These are phyloP conservation scores for Psettodes erumei DNA, from an alignment of 2,113 vertebrate genomes.

Conservation along the genomic window DNA sequence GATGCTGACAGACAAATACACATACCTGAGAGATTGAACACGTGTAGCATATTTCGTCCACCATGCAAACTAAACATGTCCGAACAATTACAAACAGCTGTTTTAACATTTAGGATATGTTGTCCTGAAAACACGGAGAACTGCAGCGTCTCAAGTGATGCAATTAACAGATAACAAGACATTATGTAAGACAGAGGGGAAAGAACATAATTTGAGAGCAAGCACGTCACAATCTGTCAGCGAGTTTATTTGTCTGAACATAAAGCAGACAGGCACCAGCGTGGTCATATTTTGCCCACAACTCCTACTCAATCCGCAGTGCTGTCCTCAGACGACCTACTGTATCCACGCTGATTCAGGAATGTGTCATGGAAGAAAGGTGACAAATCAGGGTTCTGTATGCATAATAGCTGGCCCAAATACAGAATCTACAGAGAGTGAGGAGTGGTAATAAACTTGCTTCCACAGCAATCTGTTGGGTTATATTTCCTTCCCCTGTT, in stretches of 20 bases:
- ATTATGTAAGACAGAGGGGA: slow-evolving; percentile 42
- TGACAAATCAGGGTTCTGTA: slow-evolving; percentile 43
- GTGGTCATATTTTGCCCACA: slow-evolving; percentile 36
- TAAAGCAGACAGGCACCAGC: slow-evolving; percentile 46
- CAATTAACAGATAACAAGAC: slow-evolving; percentile 62
- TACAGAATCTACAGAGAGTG: slow-evolving; percentile 50
- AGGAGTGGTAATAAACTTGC: slow-evolving; percentile 70
- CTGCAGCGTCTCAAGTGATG: slow-evolving; percentile 50
- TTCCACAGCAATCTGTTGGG: slow-evolving; percentile 66
- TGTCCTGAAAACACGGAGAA: slow-evolving; percentile 44
- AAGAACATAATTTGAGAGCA: slow-evolving; percentile 40
- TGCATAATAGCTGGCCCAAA: slow-evolving; percentile 41
- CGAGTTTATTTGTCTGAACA: slow-evolving; percentile 51
- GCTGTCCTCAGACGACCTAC: slow-evolving; percentile 48
- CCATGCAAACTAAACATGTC: slow-evolving; percentile 55
- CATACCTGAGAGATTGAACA: slow-evolving; percentile 41
- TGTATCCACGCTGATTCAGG: slow-evolving; percentile 24
- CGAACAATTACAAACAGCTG: slow-evolving; percentile 63
- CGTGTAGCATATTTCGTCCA: slow-evolving; percentile 8
- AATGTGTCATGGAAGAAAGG: slow-evolving; percentile 31
- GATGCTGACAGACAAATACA: slow-evolving; percentile 43
- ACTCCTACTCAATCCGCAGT: slow-evolving; percentile 11
- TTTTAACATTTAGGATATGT: slow-evolving; percentile 54
- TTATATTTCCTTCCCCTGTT: slow-evolving; percentile 68
- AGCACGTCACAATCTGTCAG: slow-evolving; percentile 49